These are phyloP conservation scores for Plebejus anna DNA, from an alignment of 2,888 invertebrate genomes.

Conservation along the genomic window DNA sequence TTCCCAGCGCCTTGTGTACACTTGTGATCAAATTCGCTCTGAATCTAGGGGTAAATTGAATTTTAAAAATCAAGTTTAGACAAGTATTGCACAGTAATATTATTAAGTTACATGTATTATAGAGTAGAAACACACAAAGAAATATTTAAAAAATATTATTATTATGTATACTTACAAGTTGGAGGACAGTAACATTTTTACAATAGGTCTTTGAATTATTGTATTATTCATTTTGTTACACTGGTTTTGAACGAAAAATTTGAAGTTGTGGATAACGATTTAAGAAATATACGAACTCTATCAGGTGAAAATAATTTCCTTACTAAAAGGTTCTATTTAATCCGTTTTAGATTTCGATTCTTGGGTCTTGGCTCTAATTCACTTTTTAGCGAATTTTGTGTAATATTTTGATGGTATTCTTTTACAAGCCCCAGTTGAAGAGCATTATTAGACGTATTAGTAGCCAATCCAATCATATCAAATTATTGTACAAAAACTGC, in stretches of 20 bases:
- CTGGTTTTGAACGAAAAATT: background rate
- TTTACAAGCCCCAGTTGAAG: too few species aligned
- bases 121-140: too few species aligned
- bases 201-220: background rate
- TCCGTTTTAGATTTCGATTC: background rate
- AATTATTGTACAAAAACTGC: too few species aligned
- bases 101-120: too few species aligned
- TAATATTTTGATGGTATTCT: too few species aligned
- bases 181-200: background rate
- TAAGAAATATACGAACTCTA: background rate
- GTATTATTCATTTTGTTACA: background rate
- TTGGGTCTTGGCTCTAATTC: too few species aligned
- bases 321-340: background rate
- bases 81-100: background rate
- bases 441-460: too few species aligned
- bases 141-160: background rate
- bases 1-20: background rate
- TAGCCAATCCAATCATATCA: too few species aligned
- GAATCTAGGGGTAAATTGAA: background rate
- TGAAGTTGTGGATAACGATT: background rate
- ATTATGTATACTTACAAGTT: constrained; percentile 10
- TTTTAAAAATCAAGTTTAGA: background rate
- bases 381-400: too few species aligned
- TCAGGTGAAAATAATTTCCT: background rate
- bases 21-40: background rate